Evolutionary conservation across 2,888 invertebrate genomes (phyloP), one percentile per base, ranked within the genome.

Genomic region (Coleophora deauratella): DNA sequence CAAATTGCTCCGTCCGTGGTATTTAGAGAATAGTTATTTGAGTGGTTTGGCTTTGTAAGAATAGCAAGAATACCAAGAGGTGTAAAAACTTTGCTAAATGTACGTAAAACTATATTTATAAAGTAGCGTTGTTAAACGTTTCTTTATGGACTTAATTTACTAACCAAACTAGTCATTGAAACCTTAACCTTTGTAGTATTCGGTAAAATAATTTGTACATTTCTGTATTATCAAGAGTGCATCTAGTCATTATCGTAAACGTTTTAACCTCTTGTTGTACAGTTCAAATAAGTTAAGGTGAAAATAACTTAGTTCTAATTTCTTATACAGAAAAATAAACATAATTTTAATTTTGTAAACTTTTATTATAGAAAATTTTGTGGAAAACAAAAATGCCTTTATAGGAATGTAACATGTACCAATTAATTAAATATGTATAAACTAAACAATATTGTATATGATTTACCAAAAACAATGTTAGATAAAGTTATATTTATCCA

Each of bases 171-270:
- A 76, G 76, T 76, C 76, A 74, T 39, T 51, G 59, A 67, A 70
- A 66, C 72, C 72, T 72, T 74, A 62, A 46, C 10, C 13, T 31
- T 36, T 32, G 13, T 28, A 1, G 27, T 36, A 37, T 13, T 42
- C 27, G 34, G 35, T 42, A 14, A 33, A 38, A 12, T 42, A 46
- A 43, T 48, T 38, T 59, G 59, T 61, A 59, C 52, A 61, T 55
- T 60, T 44, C 41, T 40, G 43, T 45, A 48, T 15, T 45, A 47
- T 54, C 31, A 49, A 57, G 79, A 79, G 80, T 75, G 54, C 60
- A 54, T 82, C 82, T 84, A 84, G 82, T 84, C 82, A 81, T 65
- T 77, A 69, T 49, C 52, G 37, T 59, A 35, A 69, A 70, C 72
- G 65, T 61, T 65, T 60, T 64, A 54, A 55, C 60, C 60, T 60